These are phyloP conservation scores for Scytalopus superciliaris DNA, from an alignment of 2,113 vertebrate species.

Conservation along the genomic window DNA sequence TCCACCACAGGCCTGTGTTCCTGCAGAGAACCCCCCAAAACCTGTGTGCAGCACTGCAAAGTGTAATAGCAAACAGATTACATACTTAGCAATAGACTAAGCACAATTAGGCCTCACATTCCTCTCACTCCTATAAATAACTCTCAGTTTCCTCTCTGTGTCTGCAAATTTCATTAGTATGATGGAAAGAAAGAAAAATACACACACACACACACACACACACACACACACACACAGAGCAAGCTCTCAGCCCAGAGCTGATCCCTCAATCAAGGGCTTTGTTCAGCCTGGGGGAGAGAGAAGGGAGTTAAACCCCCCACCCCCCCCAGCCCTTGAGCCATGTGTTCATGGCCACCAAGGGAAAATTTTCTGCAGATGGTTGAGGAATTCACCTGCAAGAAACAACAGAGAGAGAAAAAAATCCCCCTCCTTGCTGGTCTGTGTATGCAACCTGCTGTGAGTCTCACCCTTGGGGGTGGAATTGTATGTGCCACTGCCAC, in stretches of 20 bases:
- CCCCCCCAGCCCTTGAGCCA: background rate
- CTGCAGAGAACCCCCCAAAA: constrained; percentile 22
- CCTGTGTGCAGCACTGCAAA: constrained; percentile 73
- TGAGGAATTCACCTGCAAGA: constrained; percentile 76
- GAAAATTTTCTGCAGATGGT: constrained; percentile 57
- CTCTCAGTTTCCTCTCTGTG: constrained; percentile 83
- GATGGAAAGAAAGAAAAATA: constrained; percentile 78
- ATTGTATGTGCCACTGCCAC: rapidly evolving
- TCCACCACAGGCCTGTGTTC: constrained; percentile 48
- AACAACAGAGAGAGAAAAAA: background rate
- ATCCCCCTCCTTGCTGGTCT: background rate
- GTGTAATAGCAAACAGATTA: constrained; percentile 85
- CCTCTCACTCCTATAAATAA: constrained; percentile 93
- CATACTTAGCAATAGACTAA: constrained; percentile 84
- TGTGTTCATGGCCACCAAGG: background rate
- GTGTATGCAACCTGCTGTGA: background rate
- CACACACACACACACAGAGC: background rate
- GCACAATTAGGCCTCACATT: constrained; percentile 91
- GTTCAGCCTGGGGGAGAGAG: background rate
- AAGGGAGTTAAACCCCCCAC: constrained; percentile 15
- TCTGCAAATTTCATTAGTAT: constrained; percentile 91
- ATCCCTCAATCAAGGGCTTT: constrained; percentile 59
- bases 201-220: background rate
- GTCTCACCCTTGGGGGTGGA: background rate
- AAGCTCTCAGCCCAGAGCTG: constrained; percentile 44